A percentile compares a stretch with the other conserved stretches of the same genome.
Conservation (phyloP, 2,888 invertebrate species). For the Taphrorychus bicolor region DNA sequence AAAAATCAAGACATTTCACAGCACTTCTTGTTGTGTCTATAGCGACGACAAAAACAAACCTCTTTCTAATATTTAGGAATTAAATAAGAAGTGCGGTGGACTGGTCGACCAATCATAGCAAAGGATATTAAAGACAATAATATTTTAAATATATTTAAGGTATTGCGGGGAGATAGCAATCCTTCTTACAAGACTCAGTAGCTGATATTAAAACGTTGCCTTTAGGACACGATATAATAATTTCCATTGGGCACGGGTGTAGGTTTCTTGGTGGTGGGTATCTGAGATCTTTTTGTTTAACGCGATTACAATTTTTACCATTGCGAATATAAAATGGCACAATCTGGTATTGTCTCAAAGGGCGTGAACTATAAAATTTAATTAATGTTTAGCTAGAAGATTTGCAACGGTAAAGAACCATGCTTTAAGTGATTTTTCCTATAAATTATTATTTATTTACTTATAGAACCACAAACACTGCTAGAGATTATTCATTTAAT, state of each 20-base stretch:
- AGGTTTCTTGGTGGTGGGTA: conserved; percentile 35
- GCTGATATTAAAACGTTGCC: background rate
- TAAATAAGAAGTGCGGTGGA: conserved; percentile 17
- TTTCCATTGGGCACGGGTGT: conserved; percentile 36
- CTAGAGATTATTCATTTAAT: conserved; percentile 3
- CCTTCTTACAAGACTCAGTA: conserved; percentile 2
- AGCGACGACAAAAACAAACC: background rate
- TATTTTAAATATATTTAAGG: conserved; percentile 6
- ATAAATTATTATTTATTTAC: conserved; percentile 36
- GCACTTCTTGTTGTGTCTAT: conserved; percentile 19
- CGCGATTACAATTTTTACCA: conserved; percentile 21
- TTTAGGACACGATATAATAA: background rate
- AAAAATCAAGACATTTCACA: conserved; percentile 12
- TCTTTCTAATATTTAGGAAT: background rate
- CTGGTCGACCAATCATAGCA: background rate
- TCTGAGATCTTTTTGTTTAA: conserved; percentile 16
- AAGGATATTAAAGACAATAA: conserved; percentile 12
- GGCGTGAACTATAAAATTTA: too few relatives aligned
- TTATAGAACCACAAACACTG: conserved; percentile 11
- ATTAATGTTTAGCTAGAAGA: too few relatives aligned
- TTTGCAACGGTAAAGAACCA: conserved; percentile 31
- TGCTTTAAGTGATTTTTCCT: conserved; percentile 17
- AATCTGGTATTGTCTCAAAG: too few relatives aligned
- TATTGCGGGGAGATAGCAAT: conserved; percentile 1
- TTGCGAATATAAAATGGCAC: conserved; percentile 23